Base-by-base conservation (phyloP, 2,113 vertebrate genomes). In the Neofelis nebulosa region DNA sequence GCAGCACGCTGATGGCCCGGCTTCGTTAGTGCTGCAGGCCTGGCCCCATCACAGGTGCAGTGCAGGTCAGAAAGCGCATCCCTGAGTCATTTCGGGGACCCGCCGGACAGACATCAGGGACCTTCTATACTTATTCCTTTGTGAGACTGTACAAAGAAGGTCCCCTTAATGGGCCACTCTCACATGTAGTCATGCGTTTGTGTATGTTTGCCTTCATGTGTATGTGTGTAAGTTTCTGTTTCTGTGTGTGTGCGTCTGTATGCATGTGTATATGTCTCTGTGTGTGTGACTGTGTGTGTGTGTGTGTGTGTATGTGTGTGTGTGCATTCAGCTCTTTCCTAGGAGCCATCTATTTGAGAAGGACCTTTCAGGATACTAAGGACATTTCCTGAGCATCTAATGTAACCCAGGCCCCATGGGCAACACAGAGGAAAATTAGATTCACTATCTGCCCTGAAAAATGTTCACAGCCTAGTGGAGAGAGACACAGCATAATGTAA, bases 21-120 rank as follows among this genome's bases (percentile, higher is more conserved):
- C 19, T 65, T 66, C n/a, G 0, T 23, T 12, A 8, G 19, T 18
- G 16, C 31, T 31, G n/a, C 2, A 5, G 11, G 31, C 65, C 63
- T 45, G 14, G 52, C 6, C 14, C 29, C 15, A 1, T 18, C 16
- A 0, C 8, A 88, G 73, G n/a, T 12, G 1, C 1, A 0, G 0
- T 13, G 18, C 23, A 6, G 29, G 15, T 50, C 21, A 78, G 55
- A 92, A 71, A 21, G 31, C 8, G 12, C 0, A 3, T 41, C 83
- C 31, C n/a, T 7, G 45, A 71, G 57, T 38, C 38, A 7, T 1
- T 61, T 61, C 16, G 0, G 2, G 31, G 36, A 29, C 36, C 45
- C 78, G 45, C 9, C 4, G 27, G 27, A 61, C 21, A 12, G 50
- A 41, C 16, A 57, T 23, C 15, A 50, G 25, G 14, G 52, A n/a